Evolutionary conservation across 2,888 invertebrate genomes (phyloP).

Genomic region (Aspidiotus rigidus): DNA sequence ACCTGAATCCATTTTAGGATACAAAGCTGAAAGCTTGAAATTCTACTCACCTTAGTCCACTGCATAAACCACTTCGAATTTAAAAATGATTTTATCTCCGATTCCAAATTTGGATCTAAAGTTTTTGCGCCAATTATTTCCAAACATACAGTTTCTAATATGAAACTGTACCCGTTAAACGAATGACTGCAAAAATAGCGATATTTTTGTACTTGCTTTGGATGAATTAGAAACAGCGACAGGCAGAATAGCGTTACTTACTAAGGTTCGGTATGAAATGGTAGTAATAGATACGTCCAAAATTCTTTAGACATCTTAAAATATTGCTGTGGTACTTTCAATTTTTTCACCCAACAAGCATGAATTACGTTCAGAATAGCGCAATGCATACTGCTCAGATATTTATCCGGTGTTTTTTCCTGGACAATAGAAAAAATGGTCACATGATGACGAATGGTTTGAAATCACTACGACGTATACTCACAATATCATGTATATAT

Average conservation of each 20-base stretch:
- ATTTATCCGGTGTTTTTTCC: slow-evolving; percentile 12
- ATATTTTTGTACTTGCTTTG: neutral
- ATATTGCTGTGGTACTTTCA: slow-evolving; percentile 24
- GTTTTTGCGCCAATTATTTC: slow-evolving; percentile 19
- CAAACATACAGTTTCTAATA: slow-evolving; percentile 29
- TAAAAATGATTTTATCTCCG: slow-evolving; percentile 8
- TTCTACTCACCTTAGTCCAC: slow-evolving; percentile 24
- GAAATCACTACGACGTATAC: neutral
- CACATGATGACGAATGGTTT: neutral
- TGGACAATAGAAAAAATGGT: neutral
- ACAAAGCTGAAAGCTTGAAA: too few relatives aligned
- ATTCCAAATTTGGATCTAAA: slow-evolving; percentile 16
- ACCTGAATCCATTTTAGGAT: too few relatives aligned
- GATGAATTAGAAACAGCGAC: neutral
- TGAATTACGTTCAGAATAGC: slow-evolving; percentile 21
- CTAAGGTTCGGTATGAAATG: slow-evolving; percentile 14
- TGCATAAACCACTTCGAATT: slow-evolving; percentile 20
- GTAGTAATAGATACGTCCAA: slow-evolving; percentile 22
- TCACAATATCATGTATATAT: slow-evolving; percentile 16
- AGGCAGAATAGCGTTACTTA: neutral
- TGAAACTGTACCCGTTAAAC: slow-evolving; percentile 24
- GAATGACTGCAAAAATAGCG: neutral
- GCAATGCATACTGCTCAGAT: slow-evolving; percentile 25
- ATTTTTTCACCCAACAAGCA: slow-evolving; percentile 29
- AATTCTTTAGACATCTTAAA: slow-evolving; percentile 22